phyloP scores from a whole-genome alignment of 2,113 vertebrate species.

The Labeo catla region DNA sequence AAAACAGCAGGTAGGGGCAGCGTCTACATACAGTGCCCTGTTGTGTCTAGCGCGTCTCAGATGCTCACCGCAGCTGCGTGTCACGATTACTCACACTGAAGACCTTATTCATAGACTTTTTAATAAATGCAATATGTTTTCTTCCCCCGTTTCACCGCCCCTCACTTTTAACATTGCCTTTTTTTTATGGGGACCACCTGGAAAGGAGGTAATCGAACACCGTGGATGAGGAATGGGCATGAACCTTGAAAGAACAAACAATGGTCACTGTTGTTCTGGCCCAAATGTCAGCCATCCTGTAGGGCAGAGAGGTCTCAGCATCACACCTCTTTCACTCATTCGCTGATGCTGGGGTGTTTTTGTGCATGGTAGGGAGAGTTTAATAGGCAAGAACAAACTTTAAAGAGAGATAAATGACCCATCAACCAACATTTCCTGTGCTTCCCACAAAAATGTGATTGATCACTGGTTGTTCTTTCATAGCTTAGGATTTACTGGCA shows the following conservation, averaged over 20 bases:
- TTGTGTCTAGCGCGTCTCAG: constrained; percentile 36
- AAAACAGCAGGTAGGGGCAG: constrained; percentile 30
- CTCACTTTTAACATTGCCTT: constrained; percentile 38
- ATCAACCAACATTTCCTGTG: neutral
- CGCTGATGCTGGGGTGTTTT: neutral
- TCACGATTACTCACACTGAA: constrained; percentile 49
- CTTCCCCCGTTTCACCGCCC: constrained; percentile 36
- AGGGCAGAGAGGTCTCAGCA: neutral
- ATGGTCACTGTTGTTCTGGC: constrained; percentile 63
- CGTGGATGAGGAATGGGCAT: constrained; percentile 54
- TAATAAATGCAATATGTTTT: constrained; percentile 63
- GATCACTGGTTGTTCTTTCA: neutral
- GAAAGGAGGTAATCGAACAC: constrained; percentile 60
- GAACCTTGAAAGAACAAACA: constrained; percentile 58
- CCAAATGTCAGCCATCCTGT: constrained; percentile 65
- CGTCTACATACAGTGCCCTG: constrained; percentile 36
- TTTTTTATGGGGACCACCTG: constrained; percentile 58
- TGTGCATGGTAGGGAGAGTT: neutral
- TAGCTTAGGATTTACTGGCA: neutral
- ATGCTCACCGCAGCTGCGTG: constrained; percentile 32
- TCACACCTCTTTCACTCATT: neutral
- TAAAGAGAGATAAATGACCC: neutral
- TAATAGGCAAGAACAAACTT: neutral
- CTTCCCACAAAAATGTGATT: neutral
- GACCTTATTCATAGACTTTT: constrained; percentile 58